A percentile compares a stretch with the other conserved stretches of the same genome.
These are phyloP conservation scores for Pangasius larnaudii DNA, from an alignment of 2,797 vertebrate genomes.

Conservation along the genomic window DNA sequence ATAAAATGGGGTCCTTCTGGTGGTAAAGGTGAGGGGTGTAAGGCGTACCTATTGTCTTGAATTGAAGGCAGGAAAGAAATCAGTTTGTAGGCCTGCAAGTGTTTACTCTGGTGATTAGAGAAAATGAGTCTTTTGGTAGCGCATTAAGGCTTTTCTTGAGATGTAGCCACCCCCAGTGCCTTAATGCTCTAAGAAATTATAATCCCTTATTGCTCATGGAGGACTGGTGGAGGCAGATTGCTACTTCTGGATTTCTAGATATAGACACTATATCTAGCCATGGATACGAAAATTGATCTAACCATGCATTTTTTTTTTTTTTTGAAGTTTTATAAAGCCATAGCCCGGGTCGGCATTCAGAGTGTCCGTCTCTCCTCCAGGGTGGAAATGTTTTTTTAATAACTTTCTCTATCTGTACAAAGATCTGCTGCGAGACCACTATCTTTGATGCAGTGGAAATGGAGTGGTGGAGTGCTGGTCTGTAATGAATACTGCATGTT, in stretches of 20 bases:
- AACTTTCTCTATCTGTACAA: constrained; percentile 50
- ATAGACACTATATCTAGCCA: neutral
- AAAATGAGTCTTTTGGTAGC: neutral
- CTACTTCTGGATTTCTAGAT: constrained; percentile 10
- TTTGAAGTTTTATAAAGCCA: constrained; percentile 28
- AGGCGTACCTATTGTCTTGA: neutral
- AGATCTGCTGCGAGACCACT: constrained; percentile 51
- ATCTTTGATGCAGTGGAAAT: constrained; percentile 53
- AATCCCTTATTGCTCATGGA: constrained; percentile 13
- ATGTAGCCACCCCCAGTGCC: neutral
- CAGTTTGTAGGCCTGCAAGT: constrained; percentile 7
- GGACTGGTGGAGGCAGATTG: constrained; percentile 2
- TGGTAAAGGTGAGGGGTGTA: neutral
- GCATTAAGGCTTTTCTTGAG: neutral
- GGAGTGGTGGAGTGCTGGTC: constrained; percentile 39
- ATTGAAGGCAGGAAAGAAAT: neutral
- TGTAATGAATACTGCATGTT: constrained; percentile 55
- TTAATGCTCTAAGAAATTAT: neutral
- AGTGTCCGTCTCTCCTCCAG: constrained; percentile 36
- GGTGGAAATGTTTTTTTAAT: constrained; percentile 55
- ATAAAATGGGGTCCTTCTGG: neutral
- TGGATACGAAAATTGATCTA: constrained; percentile 21
- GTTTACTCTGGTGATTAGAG: neutral
- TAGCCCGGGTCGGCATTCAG: constrained; percentile 1
- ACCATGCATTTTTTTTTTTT: constrained; percentile 16